phyloP scores from a whole-genome alignment of 2,888 invertebrate species.

The Troilus luridus region DNA sequence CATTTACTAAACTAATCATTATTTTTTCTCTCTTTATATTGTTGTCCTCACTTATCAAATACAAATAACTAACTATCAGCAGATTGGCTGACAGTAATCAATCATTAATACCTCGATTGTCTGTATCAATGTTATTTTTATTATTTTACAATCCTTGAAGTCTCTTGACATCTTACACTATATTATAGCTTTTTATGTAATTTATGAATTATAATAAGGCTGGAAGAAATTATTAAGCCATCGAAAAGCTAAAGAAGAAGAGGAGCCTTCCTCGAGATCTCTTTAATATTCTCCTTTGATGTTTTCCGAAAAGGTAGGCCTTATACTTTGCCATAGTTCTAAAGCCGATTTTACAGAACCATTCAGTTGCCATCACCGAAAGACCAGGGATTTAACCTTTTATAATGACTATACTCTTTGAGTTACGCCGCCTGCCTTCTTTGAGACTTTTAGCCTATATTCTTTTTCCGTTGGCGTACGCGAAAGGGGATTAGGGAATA shows the following conservation, averaged over 20 bases:
- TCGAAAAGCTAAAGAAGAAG: neutral
- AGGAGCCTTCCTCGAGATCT: neutral
- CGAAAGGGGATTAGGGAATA: no score
- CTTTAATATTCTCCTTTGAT: constrained; percentile 11
- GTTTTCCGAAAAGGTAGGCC: neutral
- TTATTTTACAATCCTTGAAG: neutral
- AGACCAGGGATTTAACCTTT: neutral
- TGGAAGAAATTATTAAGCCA: neutral
- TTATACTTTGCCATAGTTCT: neutral
- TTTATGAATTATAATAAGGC: neutral
- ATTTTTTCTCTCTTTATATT: no score
- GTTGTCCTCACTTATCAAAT: no score
- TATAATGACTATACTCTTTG: neutral
- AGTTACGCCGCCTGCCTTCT: neutral
- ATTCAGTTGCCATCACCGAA: neutral
- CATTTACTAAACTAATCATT: no score
- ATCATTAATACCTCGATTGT: no score
- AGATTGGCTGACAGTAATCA: no score
- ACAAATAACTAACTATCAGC: no score
- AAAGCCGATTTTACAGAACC: constrained; percentile 21
- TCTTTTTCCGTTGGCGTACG: no score
- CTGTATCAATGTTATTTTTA: neutral
- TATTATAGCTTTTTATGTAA: neutral
- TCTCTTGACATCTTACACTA: neutral
- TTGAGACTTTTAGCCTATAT: neutral